These are phyloP conservation scores for Trypoxylus dichotomus DNA, from an alignment of 1,140 invertebrate species.

Conservation along the genomic window DNA sequence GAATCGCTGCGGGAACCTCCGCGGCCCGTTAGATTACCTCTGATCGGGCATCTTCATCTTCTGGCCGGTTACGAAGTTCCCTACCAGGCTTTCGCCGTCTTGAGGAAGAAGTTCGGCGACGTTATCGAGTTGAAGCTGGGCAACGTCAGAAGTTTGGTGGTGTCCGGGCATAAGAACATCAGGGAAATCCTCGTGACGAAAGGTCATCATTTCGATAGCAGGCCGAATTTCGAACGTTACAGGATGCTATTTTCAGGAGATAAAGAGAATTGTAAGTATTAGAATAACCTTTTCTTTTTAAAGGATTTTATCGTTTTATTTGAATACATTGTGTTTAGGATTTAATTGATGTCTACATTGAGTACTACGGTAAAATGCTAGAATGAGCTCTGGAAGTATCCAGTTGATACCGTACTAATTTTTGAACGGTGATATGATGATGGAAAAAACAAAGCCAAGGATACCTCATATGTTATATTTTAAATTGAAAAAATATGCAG, in stretches of 20 bases:
- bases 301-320: too few species aligned
- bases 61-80: constrained; percentile 64
- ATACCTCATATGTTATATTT: too few species aligned
- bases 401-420: too few species aligned
- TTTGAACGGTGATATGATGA: too few species aligned
- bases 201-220: constrained; percentile 64
- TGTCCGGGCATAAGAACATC: constrained; percentile 66
- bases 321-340: too few species aligned
- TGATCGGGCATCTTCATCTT: constrained; percentile 64
- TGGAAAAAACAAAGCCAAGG: too few species aligned
- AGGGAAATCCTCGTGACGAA: constrained; percentile 65
- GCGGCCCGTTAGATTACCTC: constrained; percentile 61
- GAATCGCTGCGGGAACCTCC: constrained; percentile 52
- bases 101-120: constrained; percentile 58
- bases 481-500: too few species aligned
- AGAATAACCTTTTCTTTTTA: too few species aligned
- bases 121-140: constrained; percentile 65
- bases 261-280: constrained; percentile 70
- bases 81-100: constrained; percentile 64
- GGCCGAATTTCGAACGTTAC: constrained; percentile 68
- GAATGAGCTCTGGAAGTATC: too few species aligned
- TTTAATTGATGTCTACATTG: too few species aligned
- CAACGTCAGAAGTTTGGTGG: constrained; percentile 62
- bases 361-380: too few species aligned
- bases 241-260: constrained; percentile 66